Evolutionary conservation across 1,140 invertebrate genomes (phyloP).

Genomic region (Lordiphosa collinella): DNA sequence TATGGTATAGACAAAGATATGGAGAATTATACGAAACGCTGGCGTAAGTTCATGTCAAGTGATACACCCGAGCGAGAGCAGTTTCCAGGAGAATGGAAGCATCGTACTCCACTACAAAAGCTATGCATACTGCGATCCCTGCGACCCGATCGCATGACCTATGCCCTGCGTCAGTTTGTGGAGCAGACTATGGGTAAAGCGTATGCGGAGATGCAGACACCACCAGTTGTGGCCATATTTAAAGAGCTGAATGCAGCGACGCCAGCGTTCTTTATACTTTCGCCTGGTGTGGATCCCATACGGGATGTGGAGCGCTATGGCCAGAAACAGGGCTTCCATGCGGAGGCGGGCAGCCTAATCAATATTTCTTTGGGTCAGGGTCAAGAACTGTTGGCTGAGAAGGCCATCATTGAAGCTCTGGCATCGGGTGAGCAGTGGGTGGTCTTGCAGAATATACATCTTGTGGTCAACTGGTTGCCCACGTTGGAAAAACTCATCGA

Average conservation of each 20-base stretch:
- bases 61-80: constrained; percentile 96
- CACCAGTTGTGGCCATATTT: constrained; percentile 91
- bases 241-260: constrained; percentile 92
- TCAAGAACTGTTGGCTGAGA: constrained; percentile 94
- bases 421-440: constrained; percentile 95
- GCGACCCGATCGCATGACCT: constrained; percentile 86
- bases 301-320: constrained; percentile 92
- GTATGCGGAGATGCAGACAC: constrained; percentile 88
- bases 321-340: constrained; percentile 88
- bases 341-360: constrained; percentile 91
- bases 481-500: constrained; percentile 93
- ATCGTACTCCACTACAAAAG: constrained; percentile 91
- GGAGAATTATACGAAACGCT: constrained; percentile 94
- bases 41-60: constrained; percentile 95
- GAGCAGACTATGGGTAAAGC: constrained; percentile 93
- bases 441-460: constrained; percentile 94
- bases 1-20: constrained; percentile 95
- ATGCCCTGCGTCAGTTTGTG: constrained; percentile 83
- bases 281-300: constrained; percentile 95
- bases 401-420: constrained; percentile 88
- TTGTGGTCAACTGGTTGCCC: constrained; percentile 94
- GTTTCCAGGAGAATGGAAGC: constrained; percentile 98
- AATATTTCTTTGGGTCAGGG: constrained; percentile 97
- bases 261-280: constrained; percentile 96
- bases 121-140: constrained; percentile 95